Percentiles rank a stretch among this genome's conserved stretches.
phyloP scores from a whole-genome alignment of 1,140 invertebrate species.

The Drosophila setifemur region DNA sequence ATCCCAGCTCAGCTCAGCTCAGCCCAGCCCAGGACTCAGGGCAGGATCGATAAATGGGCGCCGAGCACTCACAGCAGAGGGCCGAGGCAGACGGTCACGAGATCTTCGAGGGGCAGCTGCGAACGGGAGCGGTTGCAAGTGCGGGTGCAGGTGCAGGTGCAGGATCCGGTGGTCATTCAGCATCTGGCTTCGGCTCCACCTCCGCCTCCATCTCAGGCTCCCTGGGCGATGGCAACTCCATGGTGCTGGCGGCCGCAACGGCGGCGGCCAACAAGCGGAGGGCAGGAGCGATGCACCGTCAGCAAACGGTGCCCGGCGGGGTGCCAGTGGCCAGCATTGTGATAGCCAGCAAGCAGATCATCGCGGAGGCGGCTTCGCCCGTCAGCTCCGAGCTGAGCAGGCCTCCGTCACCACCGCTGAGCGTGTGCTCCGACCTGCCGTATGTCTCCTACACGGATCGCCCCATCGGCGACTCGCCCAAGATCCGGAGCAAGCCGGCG shows the following conservation, averaged over 20 bases:
- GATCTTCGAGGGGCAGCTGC: slow-evolving; percentile 55
- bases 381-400: slow-evolving; percentile 69
- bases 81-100: slow-evolving; percentile 74
- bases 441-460: slow-evolving; percentile 97
- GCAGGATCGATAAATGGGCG: slow-evolving; percentile 64
- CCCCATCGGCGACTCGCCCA: slow-evolving; percentile 94
- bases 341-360: slow-evolving; percentile 68
- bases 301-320: slow-evolving; percentile 8
- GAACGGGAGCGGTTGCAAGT: background rate
- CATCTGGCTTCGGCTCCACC: no score
- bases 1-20: background rate
- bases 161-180: no score
- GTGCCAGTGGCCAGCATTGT: slow-evolving; percentile 54
- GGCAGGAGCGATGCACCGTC: slow-evolving; percentile 17
- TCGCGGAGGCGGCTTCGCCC: slow-evolving; percentile 69
- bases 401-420: slow-evolving; percentile 91
- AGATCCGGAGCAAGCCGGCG: slow-evolving; percentile 86
- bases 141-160: background rate
- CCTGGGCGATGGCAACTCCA: slow-evolving; percentile 37
- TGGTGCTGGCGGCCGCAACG: slow-evolving; percentile 54
- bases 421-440: slow-evolving; percentile 94
- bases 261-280: slow-evolving; percentile 65
- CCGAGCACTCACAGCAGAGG: slow-evolving; percentile 78
- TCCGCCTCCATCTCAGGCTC: no score
- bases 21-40: background rate